Conservation (phyloP, 2,113 vertebrate genomes). For the Himantopus leucocephalus region DNA sequence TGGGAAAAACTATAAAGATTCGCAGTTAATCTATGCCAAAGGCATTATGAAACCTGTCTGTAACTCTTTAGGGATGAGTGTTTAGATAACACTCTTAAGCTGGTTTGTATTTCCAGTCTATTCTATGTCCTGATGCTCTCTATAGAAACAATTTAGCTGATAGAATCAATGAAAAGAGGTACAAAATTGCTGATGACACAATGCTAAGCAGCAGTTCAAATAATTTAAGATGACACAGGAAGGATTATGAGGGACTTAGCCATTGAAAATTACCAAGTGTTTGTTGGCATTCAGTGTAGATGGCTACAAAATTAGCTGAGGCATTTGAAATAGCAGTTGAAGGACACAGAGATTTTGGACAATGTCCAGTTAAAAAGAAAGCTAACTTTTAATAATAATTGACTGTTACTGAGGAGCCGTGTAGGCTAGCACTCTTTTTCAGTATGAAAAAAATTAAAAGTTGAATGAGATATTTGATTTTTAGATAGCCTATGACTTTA, state of each 20-base stretch:
- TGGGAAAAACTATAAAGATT: not conserved
- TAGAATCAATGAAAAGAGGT: slow-evolving; percentile 57
- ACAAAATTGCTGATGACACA: slow-evolving; percentile 60
- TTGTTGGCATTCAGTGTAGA: slow-evolving; percentile 36
- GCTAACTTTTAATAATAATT: slow-evolving; percentile 24
- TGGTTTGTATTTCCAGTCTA: slow-evolving; percentile 7
- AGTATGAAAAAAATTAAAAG: not conserved
- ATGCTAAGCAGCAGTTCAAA: slow-evolving; percentile 62
- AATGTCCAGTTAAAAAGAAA: slow-evolving; percentile 1
- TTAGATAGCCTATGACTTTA: not conserved
- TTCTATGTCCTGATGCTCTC: slow-evolving; percentile 13
- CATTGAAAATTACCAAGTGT: slow-evolving; percentile 38
- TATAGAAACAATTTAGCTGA: slow-evolving; percentile 54
- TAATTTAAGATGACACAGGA: slow-evolving; percentile 51
- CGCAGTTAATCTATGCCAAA: not conserved
- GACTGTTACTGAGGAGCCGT: not conserved
- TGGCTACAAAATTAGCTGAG: slow-evolving; percentile 48
- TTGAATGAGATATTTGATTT: not conserved
- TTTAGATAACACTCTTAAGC: slow-evolving; percentile 16
- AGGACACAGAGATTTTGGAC: slow-evolving; percentile 51
- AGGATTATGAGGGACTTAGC: slow-evolving; percentile 59
- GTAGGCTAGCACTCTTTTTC: not conserved
- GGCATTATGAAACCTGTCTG: not conserved
- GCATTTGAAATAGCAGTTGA: slow-evolving; percentile 51
- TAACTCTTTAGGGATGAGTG: not conserved